These are phyloP conservation scores for Vidua macroura DNA, from an alignment of 2,113 vertebrate genomes.

Conservation along the genomic window DNA sequence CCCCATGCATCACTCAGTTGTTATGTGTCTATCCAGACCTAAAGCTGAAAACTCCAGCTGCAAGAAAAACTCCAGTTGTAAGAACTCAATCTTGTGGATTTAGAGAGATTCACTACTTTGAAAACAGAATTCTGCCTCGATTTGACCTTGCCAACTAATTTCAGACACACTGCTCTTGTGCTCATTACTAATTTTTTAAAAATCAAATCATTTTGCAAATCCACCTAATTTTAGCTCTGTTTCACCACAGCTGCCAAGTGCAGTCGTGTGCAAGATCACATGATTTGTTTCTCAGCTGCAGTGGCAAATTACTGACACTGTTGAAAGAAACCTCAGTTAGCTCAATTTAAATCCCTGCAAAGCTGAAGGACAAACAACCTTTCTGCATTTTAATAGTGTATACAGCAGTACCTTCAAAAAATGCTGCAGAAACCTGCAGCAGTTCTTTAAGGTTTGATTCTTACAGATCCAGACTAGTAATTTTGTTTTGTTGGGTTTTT, in stretches of 20 bases:
- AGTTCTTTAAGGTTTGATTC: background rate
- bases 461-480: background rate
- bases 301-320: background rate
- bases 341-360: background rate
- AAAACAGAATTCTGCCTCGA: background rate
- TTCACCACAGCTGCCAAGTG: background rate
- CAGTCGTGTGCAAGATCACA: background rate
- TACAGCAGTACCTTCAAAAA: background rate
- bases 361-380: background rate
- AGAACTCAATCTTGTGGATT: background rate
- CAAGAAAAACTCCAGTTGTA: background rate
- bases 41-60: background rate
- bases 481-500: background rate
- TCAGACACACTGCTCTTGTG: background rate
- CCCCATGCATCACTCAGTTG: too few relatives aligned
- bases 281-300: background rate
- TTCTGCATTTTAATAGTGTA: background rate
- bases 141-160: background rate
- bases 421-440: background rate
- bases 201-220: background rate
- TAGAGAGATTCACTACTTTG: background rate
- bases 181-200: background rate
- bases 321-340: background rate
- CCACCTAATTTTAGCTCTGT: background rate
- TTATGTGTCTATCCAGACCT: background rate